Evolutionary conservation across 2,797 vertebrate species (phyloP).

Genomic region (Champsocephalus gunnari): DNA sequence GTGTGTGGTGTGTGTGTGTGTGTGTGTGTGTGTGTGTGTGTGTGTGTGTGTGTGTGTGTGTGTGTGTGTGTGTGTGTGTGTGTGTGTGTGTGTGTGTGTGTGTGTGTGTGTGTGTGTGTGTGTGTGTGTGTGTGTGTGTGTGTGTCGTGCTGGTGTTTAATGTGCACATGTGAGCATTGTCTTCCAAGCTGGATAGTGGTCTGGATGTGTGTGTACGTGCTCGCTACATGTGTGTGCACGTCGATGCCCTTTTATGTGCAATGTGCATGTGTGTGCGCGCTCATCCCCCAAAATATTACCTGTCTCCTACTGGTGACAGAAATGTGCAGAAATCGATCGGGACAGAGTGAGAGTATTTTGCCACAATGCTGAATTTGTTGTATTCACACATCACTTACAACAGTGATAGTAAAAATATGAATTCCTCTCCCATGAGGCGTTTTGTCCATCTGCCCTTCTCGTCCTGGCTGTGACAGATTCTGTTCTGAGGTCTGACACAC

Average conservation of each 20-base stretch:
- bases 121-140: constrained; percentile 35
- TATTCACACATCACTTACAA: neutral
- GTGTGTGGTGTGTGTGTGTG: constrained; percentile 33
- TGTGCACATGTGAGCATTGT: constrained; percentile 10
- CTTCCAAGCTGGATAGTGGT: neutral
- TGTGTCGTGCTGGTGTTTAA: constrained; percentile 23
- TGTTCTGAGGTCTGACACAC: constrained; percentile 18
- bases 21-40: constrained; percentile 23
- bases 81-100: constrained; percentile 22
- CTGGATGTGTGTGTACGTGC: neutral
- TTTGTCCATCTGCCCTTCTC: constrained; percentile 19
- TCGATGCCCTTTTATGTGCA: constrained; percentile 6
- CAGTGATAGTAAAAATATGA: neutral
- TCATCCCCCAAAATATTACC: constrained; percentile 9
- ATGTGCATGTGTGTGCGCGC: neutral
- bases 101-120: constrained; percentile 27
- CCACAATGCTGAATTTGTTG: neutral
- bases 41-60: constrained; percentile 18
- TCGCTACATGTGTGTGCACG: neutral
- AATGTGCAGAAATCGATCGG: constrained; percentile 10
- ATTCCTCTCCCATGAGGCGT: constrained; percentile 15
- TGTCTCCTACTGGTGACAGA: constrained; percentile 20
- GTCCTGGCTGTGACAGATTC: constrained; percentile 27
- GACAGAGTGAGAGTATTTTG: neutral
- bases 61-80: constrained; percentile 33